Evolutionary conservation across 2,797 vertebrate species (phyloP).

Genomic region (Brachymystax lenok): DNA sequence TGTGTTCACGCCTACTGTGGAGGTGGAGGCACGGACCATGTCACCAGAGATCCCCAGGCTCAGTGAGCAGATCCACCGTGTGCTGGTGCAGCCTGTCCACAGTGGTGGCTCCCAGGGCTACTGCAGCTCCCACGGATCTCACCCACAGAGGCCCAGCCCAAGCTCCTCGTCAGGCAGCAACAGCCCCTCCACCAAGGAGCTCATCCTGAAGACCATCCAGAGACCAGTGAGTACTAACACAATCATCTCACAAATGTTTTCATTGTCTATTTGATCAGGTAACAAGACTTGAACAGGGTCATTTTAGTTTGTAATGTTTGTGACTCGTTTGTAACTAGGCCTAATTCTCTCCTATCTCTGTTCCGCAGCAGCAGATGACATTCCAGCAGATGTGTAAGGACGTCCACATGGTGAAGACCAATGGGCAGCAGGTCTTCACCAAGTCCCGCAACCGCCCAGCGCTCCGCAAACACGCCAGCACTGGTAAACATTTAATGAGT

Average conservation of each 20-base stretch:
- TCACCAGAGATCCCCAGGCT: slow-evolving; percentile 77
- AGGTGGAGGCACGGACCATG: slow-evolving; percentile 65
- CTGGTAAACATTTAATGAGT: slow-evolving; percentile 24
- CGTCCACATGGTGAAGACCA: slow-evolving; percentile 64
- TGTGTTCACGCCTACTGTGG: slow-evolving; percentile 74
- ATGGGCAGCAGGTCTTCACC: slow-evolving; percentile 58
- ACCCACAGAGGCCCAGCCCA: slow-evolving; percentile 73
- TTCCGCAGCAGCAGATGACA: slow-evolving; percentile 42
- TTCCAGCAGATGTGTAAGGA: slow-evolving; percentile 72
- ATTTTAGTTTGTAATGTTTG: not conserved
- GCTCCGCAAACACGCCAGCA: slow-evolving; percentile 33
- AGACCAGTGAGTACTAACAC: slow-evolving; percentile 34
- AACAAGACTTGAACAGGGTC: not conserved
- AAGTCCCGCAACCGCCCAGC: slow-evolving; percentile 66
- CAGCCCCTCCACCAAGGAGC: slow-evolving; percentile 34
- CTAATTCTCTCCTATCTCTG: not conserved
- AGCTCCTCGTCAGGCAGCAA: slow-evolving; percentile 83
- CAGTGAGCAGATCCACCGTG: slow-evolving; percentile 80
- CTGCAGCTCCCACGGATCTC: slow-evolving; percentile 77
- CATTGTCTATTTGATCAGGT: not conserved
- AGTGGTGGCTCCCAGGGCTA: slow-evolving; percentile 82
- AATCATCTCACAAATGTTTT: not conserved
- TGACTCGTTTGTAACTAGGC: not conserved
- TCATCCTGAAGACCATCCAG: slow-evolving; percentile 10
- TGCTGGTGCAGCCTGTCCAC: slow-evolving; percentile 82